A percentile compares a stretch with the other conserved stretches of the same genome.
Evolutionary conservation across 2,113 vertebrate genomes (phyloP).

Genomic region (Oncorhynchus clarkii): DNA sequence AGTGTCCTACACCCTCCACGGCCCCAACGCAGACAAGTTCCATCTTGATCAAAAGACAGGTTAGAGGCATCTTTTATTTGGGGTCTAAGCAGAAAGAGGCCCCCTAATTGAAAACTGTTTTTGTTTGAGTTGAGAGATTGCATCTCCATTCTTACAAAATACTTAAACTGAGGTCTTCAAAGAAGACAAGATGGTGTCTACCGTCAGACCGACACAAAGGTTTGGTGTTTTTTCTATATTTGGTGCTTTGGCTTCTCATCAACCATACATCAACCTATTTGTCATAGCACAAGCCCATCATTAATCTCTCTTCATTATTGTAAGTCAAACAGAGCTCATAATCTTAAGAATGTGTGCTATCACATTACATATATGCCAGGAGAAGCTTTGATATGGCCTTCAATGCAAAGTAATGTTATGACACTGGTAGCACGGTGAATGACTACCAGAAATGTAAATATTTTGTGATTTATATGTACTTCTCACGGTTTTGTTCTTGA

Average conservation of each 20-base stretch:
- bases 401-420: neutral
- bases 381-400: neutral
- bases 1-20: conserved; percentile 87
- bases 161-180: neutral
- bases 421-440: neutral
- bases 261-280: conserved; percentile 13
- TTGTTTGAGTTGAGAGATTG: conserved; percentile 21
- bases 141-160: conserved; percentile 17
- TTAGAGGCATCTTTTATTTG: conserved; percentile 52
- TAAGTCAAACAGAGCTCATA: neutral
- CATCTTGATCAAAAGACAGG: conserved; percentile 85
- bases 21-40: conserved; percentile 85
- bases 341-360: neutral
- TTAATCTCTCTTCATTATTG: neutral
- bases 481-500: too few species aligned
- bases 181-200: neutral
- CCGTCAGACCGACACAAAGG: neutral
- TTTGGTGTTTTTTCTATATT: neutral
- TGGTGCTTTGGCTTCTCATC: neutral
- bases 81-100: neutral
- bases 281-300: conserved; percentile 3
- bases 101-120: neutral
- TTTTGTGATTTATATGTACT: neutral
- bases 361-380: neutral
- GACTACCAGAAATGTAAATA: neutral